Evolutionary conservation across 2,797 vertebrate genomes (phyloP).

Genomic region (Darevskia nairensis): DNA sequence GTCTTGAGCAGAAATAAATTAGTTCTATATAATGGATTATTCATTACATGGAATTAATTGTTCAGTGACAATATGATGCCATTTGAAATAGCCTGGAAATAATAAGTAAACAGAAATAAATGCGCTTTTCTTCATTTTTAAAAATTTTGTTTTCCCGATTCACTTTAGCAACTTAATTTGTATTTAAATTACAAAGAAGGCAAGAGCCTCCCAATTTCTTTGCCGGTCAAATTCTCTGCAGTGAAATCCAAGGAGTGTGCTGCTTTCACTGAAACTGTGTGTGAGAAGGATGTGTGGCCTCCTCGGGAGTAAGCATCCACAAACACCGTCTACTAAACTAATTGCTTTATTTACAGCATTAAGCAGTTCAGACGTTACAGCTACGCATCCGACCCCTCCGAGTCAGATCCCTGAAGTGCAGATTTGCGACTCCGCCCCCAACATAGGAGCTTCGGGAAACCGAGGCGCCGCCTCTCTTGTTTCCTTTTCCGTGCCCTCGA

Average conservation of each 20-base stretch:
- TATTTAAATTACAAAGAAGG: background rate
- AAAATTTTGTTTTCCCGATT: background rate
- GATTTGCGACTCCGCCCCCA: too few relatives aligned
- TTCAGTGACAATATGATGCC: background rate
- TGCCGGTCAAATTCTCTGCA: background rate
- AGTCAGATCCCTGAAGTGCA: too few relatives aligned
- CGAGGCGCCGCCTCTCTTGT: too few relatives aligned
- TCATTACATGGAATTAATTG: constrained; percentile 16
- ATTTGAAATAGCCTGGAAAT: background rate
- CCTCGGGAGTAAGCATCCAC: too few relatives aligned
- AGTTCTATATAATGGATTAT: constrained; percentile 38
- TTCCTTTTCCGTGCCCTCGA: too few relatives aligned
- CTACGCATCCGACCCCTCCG: too few relatives aligned
- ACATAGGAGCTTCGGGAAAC: too few relatives aligned
- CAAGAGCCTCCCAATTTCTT: background rate
- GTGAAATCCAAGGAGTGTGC: background rate
- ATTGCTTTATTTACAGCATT: too few relatives aligned
- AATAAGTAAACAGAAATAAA: background rate
- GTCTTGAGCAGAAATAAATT: constrained; percentile 32
- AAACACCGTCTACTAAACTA: too few relatives aligned
- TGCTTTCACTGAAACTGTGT: background rate
- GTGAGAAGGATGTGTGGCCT: too few relatives aligned
- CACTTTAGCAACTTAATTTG: background rate
- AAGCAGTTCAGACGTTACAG: too few relatives aligned
- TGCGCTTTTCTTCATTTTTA: background rate